A percentile compares a stretch with the other conserved stretches of the same genome.
Evolutionary conservation across 2,797 vertebrate genomes (phyloP).

Genomic region (Merluccius polli): DNA sequence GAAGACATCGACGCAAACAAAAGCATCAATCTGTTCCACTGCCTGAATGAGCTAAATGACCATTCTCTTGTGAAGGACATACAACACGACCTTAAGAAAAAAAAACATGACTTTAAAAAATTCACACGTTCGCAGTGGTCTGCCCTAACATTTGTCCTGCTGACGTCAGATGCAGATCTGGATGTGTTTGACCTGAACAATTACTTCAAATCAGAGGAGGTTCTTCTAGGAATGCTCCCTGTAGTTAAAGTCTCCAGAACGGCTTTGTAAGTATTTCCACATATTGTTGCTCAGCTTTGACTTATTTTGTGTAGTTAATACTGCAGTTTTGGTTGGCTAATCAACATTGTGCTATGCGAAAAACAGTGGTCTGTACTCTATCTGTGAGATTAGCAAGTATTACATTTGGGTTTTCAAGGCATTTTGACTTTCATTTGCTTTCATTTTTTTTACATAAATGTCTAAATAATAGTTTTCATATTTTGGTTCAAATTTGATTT

Average conservation of each 20-base stretch:
- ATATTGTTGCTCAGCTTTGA: not conserved
- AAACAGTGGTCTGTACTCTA: not conserved
- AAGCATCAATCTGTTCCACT: slow-evolving; percentile 45
- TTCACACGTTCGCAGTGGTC: slow-evolving; percentile 43
- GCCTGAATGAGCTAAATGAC: slow-evolving; percentile 53
- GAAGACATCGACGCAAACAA: slow-evolving; percentile 18
- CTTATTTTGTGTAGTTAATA: not conserved
- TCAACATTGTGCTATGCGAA: not conserved
- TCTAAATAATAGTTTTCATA: not conserved
- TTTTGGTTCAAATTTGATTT: not conserved
- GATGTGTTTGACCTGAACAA: slow-evolving; percentile 52
- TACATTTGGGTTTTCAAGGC: not conserved
- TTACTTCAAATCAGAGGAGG: slow-evolving; percentile 43
- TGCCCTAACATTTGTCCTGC: slow-evolving; percentile 43
- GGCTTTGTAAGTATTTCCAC: slow-evolving; percentile 42
- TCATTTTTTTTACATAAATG: too few species aligned
- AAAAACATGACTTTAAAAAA: slow-evolving; percentile 8
- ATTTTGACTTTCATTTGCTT: too few species aligned
- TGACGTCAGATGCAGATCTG: slow-evolving; percentile 38
- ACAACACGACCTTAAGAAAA: slow-evolving; percentile 24
- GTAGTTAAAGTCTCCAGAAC: slow-evolving; percentile 42
- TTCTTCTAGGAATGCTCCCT: slow-evolving; percentile 50
- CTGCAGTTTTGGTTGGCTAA: not conserved
- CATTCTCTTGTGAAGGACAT: slow-evolving; percentile 38
- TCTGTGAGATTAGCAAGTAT: not conserved